Conservation (phyloP, 2,113 vertebrate species). For the Haemorhous mexicanus region DNA sequence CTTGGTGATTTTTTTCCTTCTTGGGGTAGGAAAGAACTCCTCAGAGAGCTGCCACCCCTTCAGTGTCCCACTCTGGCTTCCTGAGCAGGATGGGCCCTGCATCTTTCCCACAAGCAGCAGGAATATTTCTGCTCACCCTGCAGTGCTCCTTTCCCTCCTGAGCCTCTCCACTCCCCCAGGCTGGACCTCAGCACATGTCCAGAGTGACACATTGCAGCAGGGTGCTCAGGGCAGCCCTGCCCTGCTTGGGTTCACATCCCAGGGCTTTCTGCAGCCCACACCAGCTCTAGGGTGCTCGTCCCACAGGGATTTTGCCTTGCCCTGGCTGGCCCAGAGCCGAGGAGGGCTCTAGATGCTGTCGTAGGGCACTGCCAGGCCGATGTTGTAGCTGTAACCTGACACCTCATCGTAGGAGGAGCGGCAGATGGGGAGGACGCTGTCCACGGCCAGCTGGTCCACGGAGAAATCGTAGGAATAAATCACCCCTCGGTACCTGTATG, state of each 20-base stretch:
- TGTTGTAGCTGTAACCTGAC: slow-evolving; percentile 86
- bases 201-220: accelerated
- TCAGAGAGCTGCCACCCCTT: background rate
- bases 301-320: accelerated
- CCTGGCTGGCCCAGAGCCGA: background rate
- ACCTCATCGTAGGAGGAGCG: slow-evolving; percentile 77
- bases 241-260: background rate
- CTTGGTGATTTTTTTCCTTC: background rate
- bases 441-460: slow-evolving; percentile 72
- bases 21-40: background rate
- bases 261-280: background rate
- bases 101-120: background rate
- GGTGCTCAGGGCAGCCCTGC: background rate
- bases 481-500: slow-evolving; percentile 82
- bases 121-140: background rate
- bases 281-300: accelerated
- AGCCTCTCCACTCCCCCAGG: background rate
- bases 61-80: background rate
- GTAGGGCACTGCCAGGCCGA: slow-evolving; percentile 83
- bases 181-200: accelerated
- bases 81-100: background rate
- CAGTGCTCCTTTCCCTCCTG: background rate
- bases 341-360: slow-evolving; percentile 62
- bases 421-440: slow-evolving; percentile 88
- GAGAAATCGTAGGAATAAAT: slow-evolving; percentile 91